Conservation (phyloP, 2,113 vertebrate genomes). For the Trichomycterus rosablanca region DNA sequence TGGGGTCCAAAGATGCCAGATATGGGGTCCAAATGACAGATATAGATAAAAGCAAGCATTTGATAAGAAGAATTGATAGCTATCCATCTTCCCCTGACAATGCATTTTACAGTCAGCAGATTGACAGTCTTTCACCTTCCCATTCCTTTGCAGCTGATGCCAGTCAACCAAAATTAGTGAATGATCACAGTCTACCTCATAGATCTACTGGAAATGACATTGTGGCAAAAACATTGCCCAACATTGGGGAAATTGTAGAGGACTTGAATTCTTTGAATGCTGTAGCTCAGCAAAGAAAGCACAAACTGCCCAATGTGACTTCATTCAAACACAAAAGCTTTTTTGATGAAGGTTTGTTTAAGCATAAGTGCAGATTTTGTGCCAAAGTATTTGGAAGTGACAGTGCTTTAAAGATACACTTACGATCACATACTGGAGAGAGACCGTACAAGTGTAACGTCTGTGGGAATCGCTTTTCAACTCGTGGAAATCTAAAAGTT, state of each 20-base stretch:
- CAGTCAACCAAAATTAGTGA: slow-evolving; percentile 3
- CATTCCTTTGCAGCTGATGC: slow-evolving; percentile 7
- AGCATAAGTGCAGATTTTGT: slow-evolving; percentile 99
- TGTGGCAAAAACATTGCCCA: slow-evolving; percentile 84
- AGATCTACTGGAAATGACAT: slow-evolving; percentile 80
- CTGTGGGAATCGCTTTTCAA: slow-evolving; percentile 97
- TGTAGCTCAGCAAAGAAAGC: slow-evolving; percentile 91
- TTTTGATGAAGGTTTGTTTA: slow-evolving; percentile 94
- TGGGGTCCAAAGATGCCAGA: slow-evolving; percentile 58
- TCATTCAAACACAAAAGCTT: slow-evolving; percentile 86
- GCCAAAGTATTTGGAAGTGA: slow-evolving; percentile 98
- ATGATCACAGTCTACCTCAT: slow-evolving; percentile 95
- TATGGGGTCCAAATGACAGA: slow-evolving; percentile 14
- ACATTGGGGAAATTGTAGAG: slow-evolving; percentile 83
- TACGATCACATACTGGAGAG: slow-evolving; percentile 96
- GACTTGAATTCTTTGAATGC: slow-evolving; percentile 89
- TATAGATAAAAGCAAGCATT: slow-evolving; percentile 4
- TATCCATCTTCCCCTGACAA: slow-evolving; percentile 74
- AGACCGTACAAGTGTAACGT: slow-evolving; percentile 98
- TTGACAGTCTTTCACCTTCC: slow-evolving; percentile 15
- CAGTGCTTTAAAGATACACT: slow-evolving; percentile 99
- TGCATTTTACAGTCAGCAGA: slow-evolving; percentile 71
- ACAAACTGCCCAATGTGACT: slow-evolving; percentile 83
- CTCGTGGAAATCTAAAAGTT: slow-evolving; percentile 96
- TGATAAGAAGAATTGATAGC: slow-evolving; percentile 32